These are phyloP conservation scores for Mus minutoides DNA, from an alignment of 2,797 vertebrate genomes.

Conservation along the genomic window DNA sequence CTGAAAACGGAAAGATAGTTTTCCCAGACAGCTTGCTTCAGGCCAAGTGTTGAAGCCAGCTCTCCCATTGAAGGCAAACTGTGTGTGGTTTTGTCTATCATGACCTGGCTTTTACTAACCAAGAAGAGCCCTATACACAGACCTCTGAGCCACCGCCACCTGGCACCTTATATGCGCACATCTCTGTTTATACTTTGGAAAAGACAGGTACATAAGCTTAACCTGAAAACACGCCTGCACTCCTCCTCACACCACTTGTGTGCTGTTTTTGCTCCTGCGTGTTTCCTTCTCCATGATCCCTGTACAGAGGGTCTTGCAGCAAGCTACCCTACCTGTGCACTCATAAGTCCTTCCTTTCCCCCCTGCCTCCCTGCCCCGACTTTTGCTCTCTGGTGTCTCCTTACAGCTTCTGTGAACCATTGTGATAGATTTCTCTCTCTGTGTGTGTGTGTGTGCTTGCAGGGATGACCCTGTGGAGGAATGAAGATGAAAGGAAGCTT, in stretches of 20 bases:
- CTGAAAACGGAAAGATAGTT: not conserved
- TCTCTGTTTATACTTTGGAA: not conserved
- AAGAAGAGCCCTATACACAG: not conserved
- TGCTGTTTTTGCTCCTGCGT: not conserved
- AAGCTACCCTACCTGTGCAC: not conserved
- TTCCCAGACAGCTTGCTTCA: not conserved
- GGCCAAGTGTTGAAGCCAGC: not conserved
- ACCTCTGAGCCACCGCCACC: not conserved
- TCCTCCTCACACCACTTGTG: accelerated
- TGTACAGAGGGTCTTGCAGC: not conserved
- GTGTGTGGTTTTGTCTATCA: not conserved
- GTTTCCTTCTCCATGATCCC: not conserved
- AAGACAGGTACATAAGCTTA: not conserved
- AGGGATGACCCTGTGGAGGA: not conserved
- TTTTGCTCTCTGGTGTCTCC: not conserved
- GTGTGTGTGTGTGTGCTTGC: not conserved
- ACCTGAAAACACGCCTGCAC: not conserved
- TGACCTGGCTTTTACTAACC: not conserved
- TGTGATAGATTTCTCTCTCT: not conserved
- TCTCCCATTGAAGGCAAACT: not conserved
- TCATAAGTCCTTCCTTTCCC: not conserved
- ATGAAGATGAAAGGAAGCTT: not conserved
- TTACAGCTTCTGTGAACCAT: not conserved
- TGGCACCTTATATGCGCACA: not conserved
- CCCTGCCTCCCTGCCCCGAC: too few relatives aligned